A percentile compares a stretch with the other conserved stretches of the same genome.
phyloP scores from a whole-genome alignment of 2,888 invertebrate genomes.

The Oasisia sp. region DNA sequence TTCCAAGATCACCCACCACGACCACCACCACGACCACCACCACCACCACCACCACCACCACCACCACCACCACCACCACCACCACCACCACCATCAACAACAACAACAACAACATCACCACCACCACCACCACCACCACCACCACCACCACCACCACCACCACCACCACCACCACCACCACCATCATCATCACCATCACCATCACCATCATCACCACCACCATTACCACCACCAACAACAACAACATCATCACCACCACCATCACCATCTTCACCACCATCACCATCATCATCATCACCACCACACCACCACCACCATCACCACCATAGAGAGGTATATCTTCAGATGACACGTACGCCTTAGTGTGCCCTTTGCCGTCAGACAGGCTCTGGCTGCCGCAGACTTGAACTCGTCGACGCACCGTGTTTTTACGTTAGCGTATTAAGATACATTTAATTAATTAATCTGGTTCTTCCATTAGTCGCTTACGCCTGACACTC shows the following conservation, averaged over 20 bases:
- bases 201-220: conserved; percentile 26
- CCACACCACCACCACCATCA: background rate
- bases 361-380: background rate
- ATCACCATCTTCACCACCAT: conserved; percentile 3
- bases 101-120: conserved; percentile 18
- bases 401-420: background rate
- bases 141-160: conserved; percentile 21
- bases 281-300: background rate
- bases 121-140: background rate
- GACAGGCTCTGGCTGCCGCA: background rate
- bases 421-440: background rate
- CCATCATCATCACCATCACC: conserved; percentile 23
- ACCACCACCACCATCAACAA: too few species aligned
- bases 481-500: background rate
- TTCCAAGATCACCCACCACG: background rate
- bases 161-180: conserved; percentile 26
- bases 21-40: background rate
- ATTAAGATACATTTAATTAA: background rate
- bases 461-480: conserved; percentile 10
- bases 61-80: too few species aligned
- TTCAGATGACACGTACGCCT: background rate
- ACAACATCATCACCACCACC: background rate
- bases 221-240: conserved; percentile 24
- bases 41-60: too few species aligned
- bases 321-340: background rate